phyloP scores from a whole-genome alignment of 2,113 vertebrate species.

The Spheniscus mendiculus region DNA sequence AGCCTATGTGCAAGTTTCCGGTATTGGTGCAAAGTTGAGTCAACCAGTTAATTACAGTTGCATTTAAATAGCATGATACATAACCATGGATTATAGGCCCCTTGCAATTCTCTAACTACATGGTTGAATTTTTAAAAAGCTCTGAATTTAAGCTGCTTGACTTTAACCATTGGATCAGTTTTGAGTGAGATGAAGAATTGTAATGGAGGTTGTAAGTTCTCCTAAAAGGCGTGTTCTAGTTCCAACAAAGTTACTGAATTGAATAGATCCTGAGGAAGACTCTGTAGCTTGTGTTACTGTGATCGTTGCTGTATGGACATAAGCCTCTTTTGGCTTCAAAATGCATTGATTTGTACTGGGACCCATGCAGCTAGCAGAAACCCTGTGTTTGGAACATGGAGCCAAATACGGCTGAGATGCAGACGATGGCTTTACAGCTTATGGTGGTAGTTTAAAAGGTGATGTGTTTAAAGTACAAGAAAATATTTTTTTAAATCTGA shows the following conservation, averaged over 20 bases:
- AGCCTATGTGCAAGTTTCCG: accelerated
- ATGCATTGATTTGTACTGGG: neutral
- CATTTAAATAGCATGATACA: neutral
- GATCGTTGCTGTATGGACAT: neutral
- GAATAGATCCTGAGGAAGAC: neutral
- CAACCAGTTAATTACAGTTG: neutral
- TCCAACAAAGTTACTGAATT: neutral
- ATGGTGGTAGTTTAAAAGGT: neutral
- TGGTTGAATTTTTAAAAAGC: neutral
- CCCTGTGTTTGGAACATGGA: neutral
- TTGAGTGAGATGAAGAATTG: neutral
- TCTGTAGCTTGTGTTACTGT: neutral
- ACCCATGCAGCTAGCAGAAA: neutral
- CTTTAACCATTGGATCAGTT: neutral
- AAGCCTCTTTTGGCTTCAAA: neutral
- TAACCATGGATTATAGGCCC: neutral
- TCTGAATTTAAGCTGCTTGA: neutral
- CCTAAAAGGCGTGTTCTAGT: neutral
- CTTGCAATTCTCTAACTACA: neutral
- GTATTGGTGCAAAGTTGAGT: neutral
- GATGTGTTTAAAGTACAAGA: neutral
- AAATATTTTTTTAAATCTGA: neutral
- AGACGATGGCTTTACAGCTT: neutral
- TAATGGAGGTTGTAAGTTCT: neutral
- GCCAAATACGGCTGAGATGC: neutral